phyloP scores from a whole-genome alignment of 2,888 invertebrate species.

The Amphipyra tragopoginis region DNA sequence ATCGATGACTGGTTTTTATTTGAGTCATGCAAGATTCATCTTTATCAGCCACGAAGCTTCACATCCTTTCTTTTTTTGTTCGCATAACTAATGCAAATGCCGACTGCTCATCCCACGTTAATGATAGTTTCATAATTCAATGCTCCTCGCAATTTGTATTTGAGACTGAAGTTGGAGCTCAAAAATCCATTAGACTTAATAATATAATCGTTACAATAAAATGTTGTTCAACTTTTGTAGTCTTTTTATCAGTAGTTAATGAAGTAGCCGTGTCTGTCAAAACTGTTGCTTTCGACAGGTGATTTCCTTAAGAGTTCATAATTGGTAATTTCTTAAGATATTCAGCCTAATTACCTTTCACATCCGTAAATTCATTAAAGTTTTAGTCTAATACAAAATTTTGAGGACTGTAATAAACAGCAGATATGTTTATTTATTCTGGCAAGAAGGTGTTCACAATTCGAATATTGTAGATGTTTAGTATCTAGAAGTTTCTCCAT shows the following conservation, averaged over 20 bases:
- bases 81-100: constrained; percentile 72
- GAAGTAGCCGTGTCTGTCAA: constrained; percentile 33
- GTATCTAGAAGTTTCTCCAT: background rate
- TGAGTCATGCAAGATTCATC: constrained; percentile 72
- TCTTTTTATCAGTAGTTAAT: constrained; percentile 30
- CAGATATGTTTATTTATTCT: background rate
- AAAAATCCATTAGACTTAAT: constrained; percentile 6
- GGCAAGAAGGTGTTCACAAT: no score
- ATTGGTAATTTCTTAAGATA: constrained; percentile 49
- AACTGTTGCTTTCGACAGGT: constrained; percentile 30
- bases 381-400: constrained; percentile 30
- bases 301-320: constrained; percentile 41
- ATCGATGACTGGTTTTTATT: constrained; percentile 70
- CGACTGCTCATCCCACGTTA: constrained; percentile 71
- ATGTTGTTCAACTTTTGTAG: constrained; percentile 5
- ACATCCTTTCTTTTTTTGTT: constrained; percentile 71
- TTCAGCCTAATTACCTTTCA: constrained; percentile 45
- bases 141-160: constrained; percentile 41
- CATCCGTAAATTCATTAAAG: constrained; percentile 43
- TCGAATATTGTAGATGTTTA: no score
- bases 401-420: constrained; percentile 1
- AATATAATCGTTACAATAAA: constrained; percentile 1
- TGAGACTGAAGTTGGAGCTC: constrained; percentile 12
- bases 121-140: constrained; percentile 59
- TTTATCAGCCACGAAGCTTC: constrained; percentile 59